Base-by-base conservation (phyloP, 2,797 vertebrate species). In the Gobionotothen gibberifrons region DNA sequence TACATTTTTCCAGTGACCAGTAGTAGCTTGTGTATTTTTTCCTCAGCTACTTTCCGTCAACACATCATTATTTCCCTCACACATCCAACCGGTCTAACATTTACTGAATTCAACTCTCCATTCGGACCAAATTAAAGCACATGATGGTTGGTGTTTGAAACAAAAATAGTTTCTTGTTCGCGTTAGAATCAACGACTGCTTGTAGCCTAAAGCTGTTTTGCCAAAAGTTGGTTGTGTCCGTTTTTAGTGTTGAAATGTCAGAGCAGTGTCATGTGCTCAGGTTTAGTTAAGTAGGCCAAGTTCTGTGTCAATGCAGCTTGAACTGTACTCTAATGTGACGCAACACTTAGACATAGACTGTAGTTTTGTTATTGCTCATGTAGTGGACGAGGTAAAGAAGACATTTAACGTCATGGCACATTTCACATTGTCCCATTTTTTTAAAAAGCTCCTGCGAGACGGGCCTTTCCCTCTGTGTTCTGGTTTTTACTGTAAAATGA, bases 221-320 rank as follows among this genome's bases (percentile, higher is more conserved):
- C 47, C 43, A 68, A 52, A 79, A 53, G 16, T 66, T 52, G n/a
- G 21, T 46, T 48, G 8, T 54, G 43, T 65, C 58, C 29, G 59
- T 39, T 63, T 79, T 84, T 55, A 16, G 69, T 68, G 42, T 82
- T 69, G 54, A 82, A 84, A 85, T 83, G 74, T 82, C 81, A 83
- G 73, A 52, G 55, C 71, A 47, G 61, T 76, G 80, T 91, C 87
- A 85, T 87, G 84, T 89, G 77, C 78, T 84, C 29, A 71, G 70
- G 72, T 80, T 85, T 75, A 68, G 73, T 80, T 29, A 82, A 82
- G 76, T 85, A 78, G 86, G 83, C 75, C 84, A 79, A 73, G 73
- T 72, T 89, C 64, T 81, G 76, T 87, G 86, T 87, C 76, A 82
- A 49, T 58, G 71, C 84, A 82, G 81, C 79, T 64, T 81, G 57